Evolutionary conservation across 2,888 invertebrate species (phyloP), one percentile per base, ranked within the genome.

Genomic region (Hirtodrosophila trivittata): DNA sequence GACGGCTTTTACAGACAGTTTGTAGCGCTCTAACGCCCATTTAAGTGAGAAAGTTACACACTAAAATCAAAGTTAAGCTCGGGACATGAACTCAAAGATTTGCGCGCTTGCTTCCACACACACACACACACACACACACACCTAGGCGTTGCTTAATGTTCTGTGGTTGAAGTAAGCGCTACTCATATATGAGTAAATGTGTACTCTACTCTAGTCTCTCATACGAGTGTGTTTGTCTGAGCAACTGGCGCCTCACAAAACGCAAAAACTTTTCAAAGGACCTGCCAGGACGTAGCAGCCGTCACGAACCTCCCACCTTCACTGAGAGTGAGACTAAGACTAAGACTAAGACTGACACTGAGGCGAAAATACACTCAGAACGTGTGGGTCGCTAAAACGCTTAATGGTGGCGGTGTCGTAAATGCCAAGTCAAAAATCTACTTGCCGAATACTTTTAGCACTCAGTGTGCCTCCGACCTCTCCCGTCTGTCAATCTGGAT

Each of bases 381-480:
- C 43, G 65, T 64, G 75, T 67, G 59, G 56, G 38, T 58, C 42
- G 60, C 66, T 58, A 51, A 65, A 66, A 50, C 69, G 66, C 70
- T 70, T 74, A 74, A 70, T 68, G 76, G 55, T 46, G 58, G 33
- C 57, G 46, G 56, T 62, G 57, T 67, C 75, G 68, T 58, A 76
- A 74, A 71, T 65, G 71, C 57, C 71, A 78, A 83, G 86, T 83
- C 80, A 78, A 82, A 86, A 83, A 86, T 86, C 74, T 70, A 80
- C 77, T 82, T 82, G 80, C 72, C 67, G 68, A 74, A 86, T 80
- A 83, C 76, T 75, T 85, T 82, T 66, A 59, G 77, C 69, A 16
- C 62, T 59, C 46, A 56, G 33, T 57, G 54, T 64, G 62, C 28
- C n/a, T 28, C n/a, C 12, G 13, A 21, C 3, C 7, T 10, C 18